Evolutionary conservation across 2,113 vertebrate species (phyloP), one percentile per base, ranked within the genome.

Genomic region (Notothenia rossii): DNA sequence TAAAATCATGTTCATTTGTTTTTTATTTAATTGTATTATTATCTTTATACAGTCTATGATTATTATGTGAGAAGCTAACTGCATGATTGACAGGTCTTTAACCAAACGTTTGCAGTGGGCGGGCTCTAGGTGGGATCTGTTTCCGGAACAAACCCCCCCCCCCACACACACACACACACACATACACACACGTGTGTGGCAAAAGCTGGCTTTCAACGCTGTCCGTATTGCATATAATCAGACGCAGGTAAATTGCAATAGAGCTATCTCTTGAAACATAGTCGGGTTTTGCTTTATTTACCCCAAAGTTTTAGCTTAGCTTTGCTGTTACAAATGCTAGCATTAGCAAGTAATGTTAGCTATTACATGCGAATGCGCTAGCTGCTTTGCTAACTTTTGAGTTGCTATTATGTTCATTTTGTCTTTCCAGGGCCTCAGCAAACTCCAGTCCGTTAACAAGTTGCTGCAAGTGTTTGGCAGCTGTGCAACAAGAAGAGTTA

Each of bases 71-170:
- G 10, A 15, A 4, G 5, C 17, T 4, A 3, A 15, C 51, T 3
- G 0, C 1, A 8, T 77, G 72, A 87, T 79, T 81, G 84, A 83
- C 77, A 72, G 45, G 2, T 17, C 7, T 1, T 22, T 46, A 58
- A 77, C 62, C 88, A 81, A 81, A 12, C 62, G 25, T 4, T 13
- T 10, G 1, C 7, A 51, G 75, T 12, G 70, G 89, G 89, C 10
- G 77, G 89, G 79, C n/a, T 43, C 46, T 49, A 13, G 4, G 1
- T 8, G 1, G 9, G 53, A 62, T 55, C 36, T 83, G 81, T 83
- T 88, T 93, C 91, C 90, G 91, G 89, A 73, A 83, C 17, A 8
- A 63, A 48, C 25, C 25, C 25, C 25, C 2, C 40, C n/a, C 46
- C 77, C 60, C 10, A 63, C 3, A 43, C 29, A 53, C 36, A 50